Evolutionary conservation across 2,113 vertebrate species (phyloP).

Genomic region (Cheirogaleus medius): DNA sequence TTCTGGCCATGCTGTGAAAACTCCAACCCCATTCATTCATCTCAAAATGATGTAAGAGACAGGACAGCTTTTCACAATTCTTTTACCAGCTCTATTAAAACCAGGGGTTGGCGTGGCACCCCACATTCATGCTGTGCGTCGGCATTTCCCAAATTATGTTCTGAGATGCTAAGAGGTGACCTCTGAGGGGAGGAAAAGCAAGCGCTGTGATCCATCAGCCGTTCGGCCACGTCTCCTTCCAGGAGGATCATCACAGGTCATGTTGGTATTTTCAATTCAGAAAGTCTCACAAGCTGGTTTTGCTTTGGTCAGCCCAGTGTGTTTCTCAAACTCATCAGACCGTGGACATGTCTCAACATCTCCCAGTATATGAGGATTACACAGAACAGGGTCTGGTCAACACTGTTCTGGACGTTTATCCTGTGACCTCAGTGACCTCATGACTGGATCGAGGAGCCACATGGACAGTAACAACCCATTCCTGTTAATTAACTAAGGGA

Average conservation of each 20-base stretch:
- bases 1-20: neutral
- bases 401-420: neutral
- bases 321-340: neutral
- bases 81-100: neutral
- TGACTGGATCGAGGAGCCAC: neutral
- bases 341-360: neutral
- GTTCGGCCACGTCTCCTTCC: neutral
- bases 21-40: neutral
- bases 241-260: neutral
- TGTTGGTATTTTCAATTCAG: neutral
- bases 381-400: neutral
- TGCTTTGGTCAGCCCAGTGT: neutral
- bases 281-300: neutral
- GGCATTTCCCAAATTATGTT: neutral
- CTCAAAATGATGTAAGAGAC: neutral
- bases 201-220: neutral
- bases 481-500: neutral
- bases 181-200: neutral
- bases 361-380: neutral
- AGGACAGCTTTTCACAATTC: neutral
- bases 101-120: neutral
- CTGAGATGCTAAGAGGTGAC: neutral
- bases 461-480: neutral
- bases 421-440: neutral
- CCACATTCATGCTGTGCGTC: neutral